Evolutionary conservation across 2,888 invertebrate species (phyloP), one percentile per base, ranked within the genome.

Genomic region (Seira musarum): DNA sequence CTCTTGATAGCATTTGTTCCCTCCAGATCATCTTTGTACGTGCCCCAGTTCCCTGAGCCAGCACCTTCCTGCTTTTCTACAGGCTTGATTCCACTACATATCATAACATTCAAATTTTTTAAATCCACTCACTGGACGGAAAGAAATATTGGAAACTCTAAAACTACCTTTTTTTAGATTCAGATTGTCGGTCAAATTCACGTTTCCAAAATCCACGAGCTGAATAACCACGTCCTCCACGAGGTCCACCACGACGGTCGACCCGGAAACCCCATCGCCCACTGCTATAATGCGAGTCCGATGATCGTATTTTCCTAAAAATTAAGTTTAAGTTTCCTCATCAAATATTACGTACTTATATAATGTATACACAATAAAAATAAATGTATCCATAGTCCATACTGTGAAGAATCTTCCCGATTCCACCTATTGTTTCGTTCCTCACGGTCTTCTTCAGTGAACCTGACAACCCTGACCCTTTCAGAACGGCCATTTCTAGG

Each of bases 41-140:
- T 95, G 87, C 97, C 97, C 97, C 98, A 98, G 91, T 98, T 98
- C 90, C 96, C 96, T 86, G 96, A 94, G 85, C 97, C 98, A 89
- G 93, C 95, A 87, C 97, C 98, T 88, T 98, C 97, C 86, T 95
- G 94, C 90, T 98, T 98, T 89, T 97, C 97, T 87, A 96, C 92
- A 84, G 96, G 93, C 90, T 97, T 97, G 84, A 97, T 93, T 88
- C 97, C 97, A 88, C 92, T 92, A 90, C 40, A n/a, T n/a, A 40
- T 8, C 40, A 40, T 40, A 40, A 8, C n/a, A n/a, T n/a, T n/a
- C n/a, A n/a, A n/a, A n/a, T n/a, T n/a, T n/a, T n/a, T n/a, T n/a
- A n/a, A n/a, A 49, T 13, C 10, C 10, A 30, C 10, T 17, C 8
- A 13, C 8, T 60, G 13, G 8, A n/a, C 13, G 19, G 17, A 60